Evolutionary conservation across 2,113 vertebrate species (phyloP).

Genomic region (Thymallus thymallus): DNA sequence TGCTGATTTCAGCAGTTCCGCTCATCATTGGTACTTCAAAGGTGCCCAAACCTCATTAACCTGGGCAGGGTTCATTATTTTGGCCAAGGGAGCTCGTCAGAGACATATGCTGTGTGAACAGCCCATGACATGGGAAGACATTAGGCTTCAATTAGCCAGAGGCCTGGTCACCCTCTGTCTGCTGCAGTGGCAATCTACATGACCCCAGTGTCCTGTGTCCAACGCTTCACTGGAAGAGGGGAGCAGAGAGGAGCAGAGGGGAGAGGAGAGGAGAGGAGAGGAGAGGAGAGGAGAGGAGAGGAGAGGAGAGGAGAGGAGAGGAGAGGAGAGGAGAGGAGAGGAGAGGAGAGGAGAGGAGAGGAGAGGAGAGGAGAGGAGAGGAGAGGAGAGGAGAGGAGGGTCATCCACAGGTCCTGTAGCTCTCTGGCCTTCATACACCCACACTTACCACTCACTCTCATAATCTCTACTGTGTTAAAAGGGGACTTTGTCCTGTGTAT

Average conservation of each 20-base stretch:
- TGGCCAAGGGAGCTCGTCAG: constrained; percentile 26
- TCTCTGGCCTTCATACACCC: not conserved
- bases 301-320: too few relatives aligned
- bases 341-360: too few relatives aligned
- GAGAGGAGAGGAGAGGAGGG: too few relatives aligned
- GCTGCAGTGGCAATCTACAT: constrained; percentile 17
- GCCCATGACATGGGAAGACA: constrained; percentile 33
- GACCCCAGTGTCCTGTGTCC: not conserved
- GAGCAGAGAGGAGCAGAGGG: too few relatives aligned
- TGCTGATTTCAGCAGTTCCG: constrained; percentile 18
- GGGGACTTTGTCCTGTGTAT: not conserved
- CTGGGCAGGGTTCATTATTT: constrained; percentile 44
- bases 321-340: too few relatives aligned
- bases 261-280: too few relatives aligned
- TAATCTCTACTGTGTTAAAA: not conserved
- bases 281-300: too few relatives aligned
- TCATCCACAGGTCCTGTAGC: not conserved
- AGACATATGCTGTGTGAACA: constrained; percentile 37
- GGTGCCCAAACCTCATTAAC: constrained; percentile 20
- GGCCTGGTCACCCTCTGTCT: constrained; percentile 10
- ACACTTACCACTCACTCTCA: not conserved
- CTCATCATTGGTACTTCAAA: constrained; percentile 9
- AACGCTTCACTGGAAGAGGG: too few relatives aligned
- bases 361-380: too few relatives aligned
- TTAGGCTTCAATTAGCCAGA: constrained; percentile 45